A percentile compares a stretch with the other conserved stretches of the same genome.
Conservation (phyloP, 2,797 vertebrate species). For the Crypturellus tataupa region DNA sequence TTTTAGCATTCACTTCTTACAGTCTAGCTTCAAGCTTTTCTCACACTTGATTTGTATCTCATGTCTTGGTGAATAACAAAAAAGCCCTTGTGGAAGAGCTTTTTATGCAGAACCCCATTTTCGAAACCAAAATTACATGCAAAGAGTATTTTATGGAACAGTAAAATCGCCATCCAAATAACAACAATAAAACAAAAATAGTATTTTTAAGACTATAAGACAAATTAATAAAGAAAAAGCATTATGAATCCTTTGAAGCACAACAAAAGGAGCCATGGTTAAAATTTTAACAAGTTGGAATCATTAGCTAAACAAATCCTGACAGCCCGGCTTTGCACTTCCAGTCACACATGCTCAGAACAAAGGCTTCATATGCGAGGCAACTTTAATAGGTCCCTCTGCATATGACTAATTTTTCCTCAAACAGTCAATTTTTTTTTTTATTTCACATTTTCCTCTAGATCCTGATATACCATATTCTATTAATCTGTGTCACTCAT, state of each 20-base stretch:
- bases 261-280: conserved; percentile 74
- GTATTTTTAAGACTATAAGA: conserved; percentile 50
- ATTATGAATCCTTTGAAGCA: conserved; percentile 74
- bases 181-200: not conserved
- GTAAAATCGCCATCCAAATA: conserved; percentile 33
- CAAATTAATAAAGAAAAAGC: conserved; percentile 71
- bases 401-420: conserved; percentile 79
- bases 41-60: conserved; percentile 45
- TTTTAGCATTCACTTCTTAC: conserved; percentile 44
- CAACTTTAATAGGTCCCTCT: conserved; percentile 77
- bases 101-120: not conserved
- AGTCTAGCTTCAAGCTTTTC: conserved; percentile 45
- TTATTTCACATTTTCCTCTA: conserved; percentile 58
- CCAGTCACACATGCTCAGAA: conserved; percentile 76
- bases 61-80: not conserved
- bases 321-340: conserved; percentile 76
- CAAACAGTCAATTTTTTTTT: conserved; percentile 57
- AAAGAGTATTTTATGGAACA: not conserved
- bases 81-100: not conserved
- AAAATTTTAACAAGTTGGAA: conserved; percentile 81
- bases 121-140: not conserved
- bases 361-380: conserved; percentile 74
- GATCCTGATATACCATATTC: conserved; percentile 67
- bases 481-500: conserved; percentile 65
- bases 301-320: conserved; percentile 82